Evolutionary conservation across 1,140 invertebrate genomes (phyloP).

Genomic region (Tetramorium alpestre): DNA sequence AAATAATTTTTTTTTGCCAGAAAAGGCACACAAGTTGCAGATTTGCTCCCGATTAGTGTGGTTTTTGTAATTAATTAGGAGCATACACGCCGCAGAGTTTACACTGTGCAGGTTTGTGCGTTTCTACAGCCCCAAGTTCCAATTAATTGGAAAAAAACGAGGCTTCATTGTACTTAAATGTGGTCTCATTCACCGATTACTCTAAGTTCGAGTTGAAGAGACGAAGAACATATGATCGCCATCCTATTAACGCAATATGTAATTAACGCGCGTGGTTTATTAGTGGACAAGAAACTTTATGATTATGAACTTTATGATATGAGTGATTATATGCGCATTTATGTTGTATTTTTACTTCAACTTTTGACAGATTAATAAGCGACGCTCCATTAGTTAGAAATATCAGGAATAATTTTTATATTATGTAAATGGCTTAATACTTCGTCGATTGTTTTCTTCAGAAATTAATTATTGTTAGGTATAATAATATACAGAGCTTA

Average conservation of each 20-base stretch:
- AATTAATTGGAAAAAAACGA: conserved; percentile 1
- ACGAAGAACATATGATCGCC: background rate
- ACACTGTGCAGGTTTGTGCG: background rate
- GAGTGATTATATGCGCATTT: conserved; percentile 39
- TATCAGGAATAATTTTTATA: conserved; percentile 1
- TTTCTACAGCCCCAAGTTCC: background rate
- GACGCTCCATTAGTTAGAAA: conserved; percentile 1
- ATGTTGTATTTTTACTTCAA: conserved; percentile 33
- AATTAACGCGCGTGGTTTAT: conserved; percentile 41
- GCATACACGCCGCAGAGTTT: background rate
- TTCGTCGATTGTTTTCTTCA: conserved; percentile 11
- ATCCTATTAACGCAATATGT: conserved; percentile 16
- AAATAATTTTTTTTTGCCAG: background rate
- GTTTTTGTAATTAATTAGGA: background rate
- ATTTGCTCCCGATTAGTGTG: background rate
- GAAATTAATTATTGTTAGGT: background rate
- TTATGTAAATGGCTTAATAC: conserved; percentile 23
- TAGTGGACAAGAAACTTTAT: conserved; percentile 30
- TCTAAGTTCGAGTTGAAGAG: background rate
- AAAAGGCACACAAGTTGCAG: conserved; percentile 14
- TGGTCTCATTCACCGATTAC: conserved; percentile 17
- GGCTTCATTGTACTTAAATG: conserved; percentile 44
- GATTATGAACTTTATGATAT: background rate
- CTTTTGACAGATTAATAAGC: conserved; percentile 1
- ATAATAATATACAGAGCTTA: background rate